Evolutionary conservation across 1,140 invertebrate genomes (phyloP), one percentile per base, ranked within the genome.

Genomic region (Reticulitermes speratus): DNA sequence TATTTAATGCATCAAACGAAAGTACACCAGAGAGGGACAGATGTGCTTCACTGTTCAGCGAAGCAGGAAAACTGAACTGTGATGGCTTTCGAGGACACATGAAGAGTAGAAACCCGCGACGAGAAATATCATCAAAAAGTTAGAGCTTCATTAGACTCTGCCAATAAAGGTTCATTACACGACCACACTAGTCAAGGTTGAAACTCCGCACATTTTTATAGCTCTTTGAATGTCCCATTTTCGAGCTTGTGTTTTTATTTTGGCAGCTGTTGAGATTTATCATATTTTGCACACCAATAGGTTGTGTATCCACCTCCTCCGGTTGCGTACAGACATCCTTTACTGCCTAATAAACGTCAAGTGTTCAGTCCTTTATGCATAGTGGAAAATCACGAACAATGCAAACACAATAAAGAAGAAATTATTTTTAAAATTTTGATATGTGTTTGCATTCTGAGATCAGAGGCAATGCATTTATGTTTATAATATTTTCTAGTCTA

Each of bases 211-310:
- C 25, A 30, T 30, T 75, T 75, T 75, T 75, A 75, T 75, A 75
- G 65, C 25, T 75, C n/a, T 75, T 75, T 75, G 65, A 75, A 25
- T 75, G 65, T 30, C 8, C 65, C 25, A 8, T 75, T 30, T n/a
- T 75, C 25, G 25, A 75, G 6, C 7, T 75, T 0, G 8, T 75
- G n/a, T 75, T 75, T 55, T 75, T 75, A 75, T 75, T n/a, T 30
- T 38, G 0, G 65, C n/a, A 75, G n/a, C 25, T 75, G n/a, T 30
- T 75, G 65, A 75, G 25, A 75, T 75, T 30, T 25, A 75, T 75
- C n/a, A 75, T 75, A 75, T 75, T 75, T 75, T 75, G 65, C 65
- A 75, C 65, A 75, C 65, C n/a, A 75, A 75, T 75, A 25, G 65
- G 25, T 75, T 25, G n/a, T 30, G 65, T 75, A 8, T 75, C 65